Percentiles rank a stretch among this genome's conserved stretches.
Conservation (phyloP, 1,140 invertebrate genomes). For the Drosophila sp. region DNA sequence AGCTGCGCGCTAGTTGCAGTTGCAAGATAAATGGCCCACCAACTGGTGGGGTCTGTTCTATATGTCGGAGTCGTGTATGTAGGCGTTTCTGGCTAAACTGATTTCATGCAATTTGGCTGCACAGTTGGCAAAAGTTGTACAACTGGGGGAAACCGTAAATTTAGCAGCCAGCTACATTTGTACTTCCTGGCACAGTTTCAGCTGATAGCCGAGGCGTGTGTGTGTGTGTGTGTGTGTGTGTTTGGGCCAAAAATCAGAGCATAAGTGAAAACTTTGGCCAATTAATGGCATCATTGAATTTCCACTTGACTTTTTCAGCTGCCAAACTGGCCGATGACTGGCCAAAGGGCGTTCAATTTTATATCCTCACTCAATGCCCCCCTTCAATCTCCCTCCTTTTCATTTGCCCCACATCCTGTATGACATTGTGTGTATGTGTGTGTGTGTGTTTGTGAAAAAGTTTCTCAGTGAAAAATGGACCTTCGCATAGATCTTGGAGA, state of each 20-base stretch:
- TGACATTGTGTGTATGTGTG: constrained; percentile 14
- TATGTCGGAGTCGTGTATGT: constrained; percentile 13
- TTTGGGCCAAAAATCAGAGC: constrained; percentile 72
- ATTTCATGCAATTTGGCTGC: constrained; percentile 81
- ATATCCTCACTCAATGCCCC: constrained; percentile 52
- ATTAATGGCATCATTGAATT: constrained; percentile 84
- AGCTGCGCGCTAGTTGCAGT: constrained; percentile 61
- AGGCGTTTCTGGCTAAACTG: constrained; percentile 69
- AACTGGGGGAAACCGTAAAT: constrained; percentile 71
- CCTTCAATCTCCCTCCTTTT: not conserved
- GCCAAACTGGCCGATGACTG: constrained; percentile 79
- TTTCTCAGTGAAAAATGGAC: constrained; percentile 79
- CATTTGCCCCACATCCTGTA: not conserved
- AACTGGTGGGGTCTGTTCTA: constrained; percentile 32
- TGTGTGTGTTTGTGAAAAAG: constrained; percentile 55
- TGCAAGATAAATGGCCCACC: constrained; percentile 75
- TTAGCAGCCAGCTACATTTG: constrained; percentile 72
- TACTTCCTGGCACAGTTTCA: constrained; percentile 78
- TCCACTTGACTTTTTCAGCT: constrained; percentile 82
- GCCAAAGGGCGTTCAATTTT: constrained; percentile 81
- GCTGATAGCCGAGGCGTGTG: constrained; percentile 46
- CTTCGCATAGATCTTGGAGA: constrained; percentile 70
- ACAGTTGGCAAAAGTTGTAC: constrained; percentile 70
- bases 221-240: constrained; percentile 15
- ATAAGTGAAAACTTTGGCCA: constrained; percentile 84